Base-by-base conservation (phyloP, 2,797 vertebrate genomes). In the Pseudochromis fuscus region DNA sequence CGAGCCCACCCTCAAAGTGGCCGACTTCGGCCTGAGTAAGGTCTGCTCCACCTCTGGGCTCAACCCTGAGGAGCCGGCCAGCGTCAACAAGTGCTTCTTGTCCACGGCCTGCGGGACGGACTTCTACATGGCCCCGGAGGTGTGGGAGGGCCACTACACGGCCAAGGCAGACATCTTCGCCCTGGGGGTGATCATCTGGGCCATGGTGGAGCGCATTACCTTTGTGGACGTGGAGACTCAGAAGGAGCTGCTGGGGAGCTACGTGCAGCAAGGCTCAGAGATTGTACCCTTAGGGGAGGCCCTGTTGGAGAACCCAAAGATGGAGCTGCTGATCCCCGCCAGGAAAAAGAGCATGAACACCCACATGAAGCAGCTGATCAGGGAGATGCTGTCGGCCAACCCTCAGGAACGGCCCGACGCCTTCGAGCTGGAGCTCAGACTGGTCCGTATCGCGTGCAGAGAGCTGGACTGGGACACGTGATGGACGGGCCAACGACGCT, bases 81-180 rank as follows among this genome's bases (percentile, higher is more conserved):
- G 94, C 0, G 95, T 99, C 46, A 98, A 98, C 87, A 97, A 97
- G 85, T 97, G 96, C 83, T 99, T 97, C 88, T 94, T 99, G 82
- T 99, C 97, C 13, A 98, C 96, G 0, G 97, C 97, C 0, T 99
- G 97, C 0, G 97, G 97, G 25, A 98, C 97, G 0, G 96, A 97
- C 91, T 99, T 98, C 91, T 99, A 98, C 84, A 99, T 99, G 97
- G 97, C 97, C 25, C 97, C 97, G 0, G 97, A 99, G 88, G 97
- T 97, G 1, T 98, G 97, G 95, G 97, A 99, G 87, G 97, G 97
- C 19, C 96, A 98, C 89, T 98, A 98, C 87, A 99, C 97, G 0
- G 97, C 97, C 60, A 98, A 99, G 87, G 97, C 97, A 0, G 97
- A 99, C 85, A 98, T 99, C 91, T 99, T 99, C 24, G 97, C 97